These are phyloP conservation scores for Aurelia sp. DNA, from an alignment of 30 jellyfish, hydroid and myxozoan species.

Conservation along the genomic window DNA sequence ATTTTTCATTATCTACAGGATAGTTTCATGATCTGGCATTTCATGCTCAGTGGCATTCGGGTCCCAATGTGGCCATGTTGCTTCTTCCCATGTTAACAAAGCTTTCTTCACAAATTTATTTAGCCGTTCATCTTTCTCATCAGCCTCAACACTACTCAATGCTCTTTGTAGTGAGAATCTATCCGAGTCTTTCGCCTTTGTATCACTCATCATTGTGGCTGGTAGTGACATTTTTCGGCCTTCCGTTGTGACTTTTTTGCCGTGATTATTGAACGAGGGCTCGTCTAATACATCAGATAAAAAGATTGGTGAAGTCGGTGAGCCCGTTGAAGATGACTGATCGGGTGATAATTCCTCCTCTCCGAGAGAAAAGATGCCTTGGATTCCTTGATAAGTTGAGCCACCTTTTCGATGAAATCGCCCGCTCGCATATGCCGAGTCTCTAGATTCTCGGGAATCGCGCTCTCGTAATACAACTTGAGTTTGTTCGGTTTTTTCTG, in stretches of 20 bases:
- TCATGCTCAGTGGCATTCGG: conserved; percentile 64
- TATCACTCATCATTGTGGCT: conserved; percentile 22
- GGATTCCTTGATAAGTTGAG: conserved; percentile 28
- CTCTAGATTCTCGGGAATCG: conserved; percentile 77
- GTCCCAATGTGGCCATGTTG: conserved; percentile 93
- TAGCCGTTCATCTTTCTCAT: neutral
- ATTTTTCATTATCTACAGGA: conserved; percentile 16
- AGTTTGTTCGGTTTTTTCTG: conserved; percentile 21
- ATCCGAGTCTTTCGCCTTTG: conserved; percentile 16
- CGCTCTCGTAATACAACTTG: conserved; percentile 66
- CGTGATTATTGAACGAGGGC: conserved; percentile 72
- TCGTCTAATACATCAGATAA: conserved; percentile 81
- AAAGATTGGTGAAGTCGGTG: conserved; percentile 68
- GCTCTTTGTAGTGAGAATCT: conserved; percentile 34
- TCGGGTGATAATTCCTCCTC: conserved; percentile 63
- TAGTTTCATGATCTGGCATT: conserved; percentile 90
- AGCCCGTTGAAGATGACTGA: conserved; percentile 18
- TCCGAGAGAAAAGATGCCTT: conserved; percentile 49
- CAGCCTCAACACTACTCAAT: conserved; percentile 3
- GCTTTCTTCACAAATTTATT: conserved; percentile 28
- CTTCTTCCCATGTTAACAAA: conserved; percentile 61
- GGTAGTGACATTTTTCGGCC: conserved; percentile 79
- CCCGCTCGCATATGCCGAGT: conserved; percentile 95
- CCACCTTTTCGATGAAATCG: conserved; percentile 59
- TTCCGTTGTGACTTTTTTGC: conserved; percentile 13